A percentile compares a stretch with the other conserved stretches of the same genome.
Evolutionary conservation across 64 coral and sea anemone genomes (phyloP).

Genomic region (Actinia equina): DNA sequence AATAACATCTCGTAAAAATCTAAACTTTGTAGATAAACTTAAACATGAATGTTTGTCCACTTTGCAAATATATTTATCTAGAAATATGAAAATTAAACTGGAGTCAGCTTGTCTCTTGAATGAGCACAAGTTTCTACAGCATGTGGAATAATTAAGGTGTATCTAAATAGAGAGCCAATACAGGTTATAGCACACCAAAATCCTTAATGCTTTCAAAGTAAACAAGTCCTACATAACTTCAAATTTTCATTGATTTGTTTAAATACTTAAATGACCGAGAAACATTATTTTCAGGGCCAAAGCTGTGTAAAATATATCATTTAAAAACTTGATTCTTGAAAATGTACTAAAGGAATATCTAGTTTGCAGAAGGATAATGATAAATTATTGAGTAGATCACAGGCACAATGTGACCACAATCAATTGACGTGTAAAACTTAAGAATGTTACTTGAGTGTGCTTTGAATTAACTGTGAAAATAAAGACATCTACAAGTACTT

Average conservation of each 20-base stretch:
- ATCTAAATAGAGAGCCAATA: neutral
- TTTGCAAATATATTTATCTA: neutral
- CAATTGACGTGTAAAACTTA: neutral
- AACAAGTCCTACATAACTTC: neutral
- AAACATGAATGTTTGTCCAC: neutral
- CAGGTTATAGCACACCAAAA: neutral
- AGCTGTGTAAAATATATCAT: neutral
- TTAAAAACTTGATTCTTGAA: neutral
- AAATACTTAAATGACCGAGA: neutral
- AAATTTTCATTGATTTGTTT: neutral
- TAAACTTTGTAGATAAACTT: neutral
- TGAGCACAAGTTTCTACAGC: neutral
- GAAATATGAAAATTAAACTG: neutral
- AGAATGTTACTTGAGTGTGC: neutral
- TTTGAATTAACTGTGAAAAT: neutral
- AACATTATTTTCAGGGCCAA: neutral
- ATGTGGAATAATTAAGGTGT: neutral
- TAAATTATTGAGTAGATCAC: neutral
- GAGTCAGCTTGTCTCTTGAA: neutral
- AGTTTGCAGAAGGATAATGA: neutral
- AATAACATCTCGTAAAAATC: neutral
- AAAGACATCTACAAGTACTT: neutral
- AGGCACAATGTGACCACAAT: neutral
- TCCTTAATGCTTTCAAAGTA: conserved; percentile 1
- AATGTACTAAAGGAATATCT: neutral